Conservation (phyloP, 2,113 vertebrate genomes). For the Sus scrofa region DNA sequence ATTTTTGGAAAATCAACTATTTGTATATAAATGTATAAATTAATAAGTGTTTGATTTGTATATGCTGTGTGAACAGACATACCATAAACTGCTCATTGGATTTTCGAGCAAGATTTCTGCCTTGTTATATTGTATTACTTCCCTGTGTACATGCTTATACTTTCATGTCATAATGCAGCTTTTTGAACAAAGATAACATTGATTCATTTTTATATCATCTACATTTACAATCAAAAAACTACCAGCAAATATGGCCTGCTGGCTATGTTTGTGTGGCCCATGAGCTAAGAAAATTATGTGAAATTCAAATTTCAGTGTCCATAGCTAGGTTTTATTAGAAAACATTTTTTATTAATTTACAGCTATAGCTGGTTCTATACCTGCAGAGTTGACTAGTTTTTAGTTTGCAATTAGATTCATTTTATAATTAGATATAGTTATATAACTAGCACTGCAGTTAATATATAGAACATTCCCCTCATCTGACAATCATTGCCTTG, state of each 20-base stretch:
- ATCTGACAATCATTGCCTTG: not conserved
- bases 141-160: too few relatives aligned
- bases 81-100: not conserved
- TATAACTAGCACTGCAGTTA: not conserved
- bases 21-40: not conserved
- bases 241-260: not conserved
- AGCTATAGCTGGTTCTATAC: not conserved
- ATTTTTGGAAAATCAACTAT: not conserved
- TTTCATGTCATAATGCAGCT: too few relatives aligned
- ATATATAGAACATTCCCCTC: not conserved
- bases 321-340: not conserved
- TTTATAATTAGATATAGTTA: not conserved
- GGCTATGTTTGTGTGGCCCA: not conserved
- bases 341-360: not conserved
- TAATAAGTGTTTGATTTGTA: not conserved
- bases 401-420: not conserved
- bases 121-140: not conserved
- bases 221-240: not conserved
- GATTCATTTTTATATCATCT: not conserved
- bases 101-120: not conserved
- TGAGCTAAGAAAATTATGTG: not conserved
- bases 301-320: not conserved
- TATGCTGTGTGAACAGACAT: not conserved
- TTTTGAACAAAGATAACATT: not conserved
- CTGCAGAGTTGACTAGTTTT: not conserved